A percentile compares a stretch with the other conserved stretches of the same genome.
phyloP scores from a whole-genome alignment of 2,888 invertebrate genomes.

The Phengaris arion region DNA sequence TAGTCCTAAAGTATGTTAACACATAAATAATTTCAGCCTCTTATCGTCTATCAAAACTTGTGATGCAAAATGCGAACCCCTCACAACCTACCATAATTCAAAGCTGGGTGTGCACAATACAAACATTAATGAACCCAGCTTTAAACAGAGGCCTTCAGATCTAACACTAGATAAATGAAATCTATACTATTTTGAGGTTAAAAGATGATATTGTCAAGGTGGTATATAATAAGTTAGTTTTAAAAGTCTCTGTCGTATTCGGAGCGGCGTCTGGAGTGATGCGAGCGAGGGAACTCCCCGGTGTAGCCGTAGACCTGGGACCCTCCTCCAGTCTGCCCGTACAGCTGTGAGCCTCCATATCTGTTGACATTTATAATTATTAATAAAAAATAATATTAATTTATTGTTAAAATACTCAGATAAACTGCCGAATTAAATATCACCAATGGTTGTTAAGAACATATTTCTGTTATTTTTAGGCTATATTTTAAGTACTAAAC shows the following conservation, averaged over 20 bases:
- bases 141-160: conserved; percentile 24
- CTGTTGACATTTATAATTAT: conserved; percentile 45
- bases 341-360: conserved; percentile 82
- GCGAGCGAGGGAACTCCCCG: conserved; percentile 74
- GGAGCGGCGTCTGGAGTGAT: conserved; percentile 83
- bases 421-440: no score
- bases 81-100: conserved; percentile 18
- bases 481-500: neutral
- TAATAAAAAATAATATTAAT: no score
- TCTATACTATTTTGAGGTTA: conserved; percentile 54
- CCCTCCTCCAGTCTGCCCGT: conserved; percentile 83
- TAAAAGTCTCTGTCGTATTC: conserved; percentile 91
- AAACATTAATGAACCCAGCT: conserved; percentile 24
- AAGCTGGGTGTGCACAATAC: conserved; percentile 20
- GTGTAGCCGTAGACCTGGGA: conserved; percentile 78
- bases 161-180: conserved; percentile 23
- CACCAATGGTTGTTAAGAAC: no score
- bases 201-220: conserved; percentile 72
- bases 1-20: neutral
- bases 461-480: no score
- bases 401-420: no score
- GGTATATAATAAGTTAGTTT: conserved; percentile 45
- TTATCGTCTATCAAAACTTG: conserved; percentile 23
- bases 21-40: conserved; percentile 18
- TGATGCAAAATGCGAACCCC: conserved; percentile 24